Evolutionary conservation across 1,140 invertebrate genomes (phyloP).

Genomic region (Stratiolaelaps scimitus): DNA sequence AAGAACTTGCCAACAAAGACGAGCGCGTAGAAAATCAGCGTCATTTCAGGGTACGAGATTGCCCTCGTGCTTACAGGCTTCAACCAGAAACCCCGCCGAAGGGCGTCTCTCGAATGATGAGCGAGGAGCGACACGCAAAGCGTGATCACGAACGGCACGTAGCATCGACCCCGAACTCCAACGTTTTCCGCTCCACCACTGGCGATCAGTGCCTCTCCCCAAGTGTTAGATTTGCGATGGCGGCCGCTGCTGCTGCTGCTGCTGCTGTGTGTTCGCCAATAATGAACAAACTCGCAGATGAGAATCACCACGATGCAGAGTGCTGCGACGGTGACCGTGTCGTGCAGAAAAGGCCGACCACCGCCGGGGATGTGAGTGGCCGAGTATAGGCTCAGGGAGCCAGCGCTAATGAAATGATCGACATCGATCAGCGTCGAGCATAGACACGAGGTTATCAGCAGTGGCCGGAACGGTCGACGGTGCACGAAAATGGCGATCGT

Average conservation of each 20-base stretch:
- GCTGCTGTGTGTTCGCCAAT: too few species aligned
- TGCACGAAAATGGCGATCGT: neutral
- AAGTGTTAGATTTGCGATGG: neutral
- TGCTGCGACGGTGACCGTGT: neutral
- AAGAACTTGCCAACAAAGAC: constrained; percentile 6
- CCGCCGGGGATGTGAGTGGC: neutral
- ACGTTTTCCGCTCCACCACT: neutral
- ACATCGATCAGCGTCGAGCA: constrained; percentile 1
- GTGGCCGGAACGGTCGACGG: neutral
- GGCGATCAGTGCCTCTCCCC: neutral
- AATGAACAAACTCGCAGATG: neutral
- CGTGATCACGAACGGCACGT: neutral
- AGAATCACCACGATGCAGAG: neutral
- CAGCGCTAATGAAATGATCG: constrained; percentile 19
- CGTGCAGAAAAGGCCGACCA: constrained; percentile 14
- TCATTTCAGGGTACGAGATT: constrained; percentile 14
- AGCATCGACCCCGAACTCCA: neutral
- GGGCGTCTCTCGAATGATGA: constrained; percentile 10
- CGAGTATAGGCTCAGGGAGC: neutral
- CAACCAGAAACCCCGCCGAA: constrained; percentile 11
- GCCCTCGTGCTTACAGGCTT: neutral
- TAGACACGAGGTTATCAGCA: neutral
- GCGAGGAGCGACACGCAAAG: constrained; percentile 4
- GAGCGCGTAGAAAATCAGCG: neutral
- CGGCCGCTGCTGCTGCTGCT: too few species aligned